Conservation (phyloP, 2,888 invertebrate genomes). For the Lacanobia wlatinum region DNA sequence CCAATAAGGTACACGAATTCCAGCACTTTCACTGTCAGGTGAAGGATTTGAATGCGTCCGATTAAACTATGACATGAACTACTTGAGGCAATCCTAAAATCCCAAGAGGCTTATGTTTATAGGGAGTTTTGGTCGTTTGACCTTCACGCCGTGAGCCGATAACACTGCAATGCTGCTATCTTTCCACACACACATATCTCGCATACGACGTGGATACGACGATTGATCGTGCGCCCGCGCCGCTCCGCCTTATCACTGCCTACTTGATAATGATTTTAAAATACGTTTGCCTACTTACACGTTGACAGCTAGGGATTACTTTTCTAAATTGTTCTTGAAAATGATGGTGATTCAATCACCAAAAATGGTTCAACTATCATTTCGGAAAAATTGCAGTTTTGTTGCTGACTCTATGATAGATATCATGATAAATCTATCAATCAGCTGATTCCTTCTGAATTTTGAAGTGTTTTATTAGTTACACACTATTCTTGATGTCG, state of each 20-base stretch:
- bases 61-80: constrained; percentile 69
- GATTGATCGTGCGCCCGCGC: constrained; percentile 83
- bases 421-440: background rate
- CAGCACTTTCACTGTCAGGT: constrained; percentile 56
- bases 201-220: constrained; percentile 77
- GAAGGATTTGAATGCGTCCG: constrained; percentile 63
- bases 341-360: constrained; percentile 24
- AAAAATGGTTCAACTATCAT: constrained; percentile 14
- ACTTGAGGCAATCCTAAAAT: constrained; percentile 76
- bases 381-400: background rate
- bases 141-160: constrained; percentile 82
- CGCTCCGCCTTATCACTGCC: constrained; percentile 80
- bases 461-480: constrained; percentile 1
- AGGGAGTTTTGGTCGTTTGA: constrained; percentile 75
- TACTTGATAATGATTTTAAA: constrained; percentile 87
- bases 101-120: constrained; percentile 74
- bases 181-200: constrained; percentile 80
- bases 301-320: constrained; percentile 81
- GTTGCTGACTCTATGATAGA: constrained; percentile 7
- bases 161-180: constrained; percentile 80
- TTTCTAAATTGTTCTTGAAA: constrained; percentile 54
- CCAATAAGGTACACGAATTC: constrained; percentile 14
- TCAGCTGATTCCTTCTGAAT: constrained; percentile 2
- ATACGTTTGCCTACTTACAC: constrained; percentile 82
- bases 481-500: background rate